Conservation (phyloP, 2,797 vertebrate species). For the Cynopterus sphinx region DNA sequence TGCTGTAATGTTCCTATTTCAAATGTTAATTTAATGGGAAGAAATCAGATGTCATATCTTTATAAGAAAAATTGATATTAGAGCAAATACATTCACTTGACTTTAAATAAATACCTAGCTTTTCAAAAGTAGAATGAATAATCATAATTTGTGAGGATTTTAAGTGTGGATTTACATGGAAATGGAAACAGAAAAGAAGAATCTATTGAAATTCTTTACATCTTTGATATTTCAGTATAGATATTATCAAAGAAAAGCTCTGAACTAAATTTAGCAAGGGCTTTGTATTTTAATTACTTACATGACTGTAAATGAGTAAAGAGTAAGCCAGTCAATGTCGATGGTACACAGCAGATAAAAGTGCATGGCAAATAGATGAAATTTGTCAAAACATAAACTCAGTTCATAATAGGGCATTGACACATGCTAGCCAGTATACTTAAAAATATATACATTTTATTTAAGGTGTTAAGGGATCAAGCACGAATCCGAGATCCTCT, state of each 20-base stretch:
- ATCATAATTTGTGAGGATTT: conserved; percentile 7
- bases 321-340: neutral
- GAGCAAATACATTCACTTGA: neutral
- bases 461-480: neutral
- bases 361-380: neutral
- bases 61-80: neutral
- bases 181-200: neutral
- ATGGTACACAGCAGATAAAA: neutral
- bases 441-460: neutral
- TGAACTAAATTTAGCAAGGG: neutral
- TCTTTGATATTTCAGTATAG: neutral
- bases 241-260: neutral
- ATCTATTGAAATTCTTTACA: conserved; percentile 6
- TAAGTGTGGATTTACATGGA: neutral
- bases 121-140: neutral
- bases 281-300: conserved; percentile 28
- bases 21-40: conserved; percentile 2
- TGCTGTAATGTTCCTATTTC: conserved; percentile 14
- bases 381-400: neutral
- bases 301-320: neutral
- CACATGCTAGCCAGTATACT: neutral
- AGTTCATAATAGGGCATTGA: neutral
- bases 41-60: neutral
- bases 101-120: conserved; percentile 6
- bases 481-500: neutral